A percentile compares a stretch with the other conserved stretches of the same genome.
phyloP scores from a whole-genome alignment of 2,888 invertebrate genomes.

The Aphelenchoides bicaudatus region DNA sequence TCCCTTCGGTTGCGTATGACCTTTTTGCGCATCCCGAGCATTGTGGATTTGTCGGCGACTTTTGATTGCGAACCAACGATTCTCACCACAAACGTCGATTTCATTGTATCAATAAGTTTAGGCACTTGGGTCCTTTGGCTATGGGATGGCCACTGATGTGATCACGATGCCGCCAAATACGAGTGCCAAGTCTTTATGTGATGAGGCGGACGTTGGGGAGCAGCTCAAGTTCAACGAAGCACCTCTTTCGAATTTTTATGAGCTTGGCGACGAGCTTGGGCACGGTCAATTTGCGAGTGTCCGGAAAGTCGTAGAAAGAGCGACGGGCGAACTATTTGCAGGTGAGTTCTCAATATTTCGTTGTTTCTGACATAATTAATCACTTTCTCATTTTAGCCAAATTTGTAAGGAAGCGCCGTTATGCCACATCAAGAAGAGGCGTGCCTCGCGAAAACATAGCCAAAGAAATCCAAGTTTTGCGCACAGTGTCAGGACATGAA shows the following conservation, averaged over 20 bases:
- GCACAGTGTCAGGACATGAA: constrained; percentile 67
- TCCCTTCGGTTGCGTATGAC: too few species aligned
- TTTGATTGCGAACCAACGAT: neutral
- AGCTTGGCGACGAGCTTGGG: constrained; percentile 67
- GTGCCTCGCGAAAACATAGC: constrained; percentile 68
- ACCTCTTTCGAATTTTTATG: constrained; percentile 66
- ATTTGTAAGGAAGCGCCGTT: constrained; percentile 68
- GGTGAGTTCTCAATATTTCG: too few species aligned
- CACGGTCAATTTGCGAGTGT: constrained; percentile 71
- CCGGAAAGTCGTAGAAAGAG: constrained; percentile 66
- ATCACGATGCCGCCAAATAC: neutral
- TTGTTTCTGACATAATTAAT: too few species aligned
- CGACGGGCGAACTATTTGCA: constrained; percentile 67
- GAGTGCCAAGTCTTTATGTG: neutral
- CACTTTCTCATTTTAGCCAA: too few species aligned
- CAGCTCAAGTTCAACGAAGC: constrained; percentile 58
- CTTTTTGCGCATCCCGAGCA: too few species aligned
- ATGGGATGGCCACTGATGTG: constrained; percentile 14
- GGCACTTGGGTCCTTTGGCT: neutral
- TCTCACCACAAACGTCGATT: neutral
- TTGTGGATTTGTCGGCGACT: neutral
- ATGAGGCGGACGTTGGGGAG: neutral
- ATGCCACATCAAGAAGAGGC: constrained; percentile 65
- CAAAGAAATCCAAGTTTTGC: constrained; percentile 66
- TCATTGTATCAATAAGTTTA: neutral